A percentile compares a stretch with the other conserved stretches of the same genome.
These are phyloP conservation scores for Leptobrachium leishanense DNA, from an alignment of 2,113 vertebrate species.

Conservation along the genomic window DNA sequence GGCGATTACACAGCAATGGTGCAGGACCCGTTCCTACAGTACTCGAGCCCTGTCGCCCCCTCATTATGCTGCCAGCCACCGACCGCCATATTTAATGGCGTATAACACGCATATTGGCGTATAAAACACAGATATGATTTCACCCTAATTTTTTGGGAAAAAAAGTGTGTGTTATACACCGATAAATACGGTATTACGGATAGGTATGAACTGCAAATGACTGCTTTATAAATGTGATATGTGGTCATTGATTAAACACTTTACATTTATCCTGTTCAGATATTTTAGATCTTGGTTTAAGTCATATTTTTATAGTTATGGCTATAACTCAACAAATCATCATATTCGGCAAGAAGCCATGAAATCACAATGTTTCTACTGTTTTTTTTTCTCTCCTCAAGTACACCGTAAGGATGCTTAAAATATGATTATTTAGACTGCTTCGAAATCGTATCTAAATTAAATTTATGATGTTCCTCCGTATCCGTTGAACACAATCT, in stretches of 20 bases:
- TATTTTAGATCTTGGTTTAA: not conserved
- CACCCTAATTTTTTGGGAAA: too few species aligned
- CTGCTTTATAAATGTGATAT: not conserved
- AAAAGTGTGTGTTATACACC: too few species aligned
- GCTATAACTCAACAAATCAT: not conserved
- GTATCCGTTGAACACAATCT: constrained; percentile 8
- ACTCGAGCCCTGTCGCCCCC: too few species aligned
- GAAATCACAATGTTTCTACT: not conserved
- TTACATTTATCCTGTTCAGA: not conserved
- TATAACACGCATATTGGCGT: too few species aligned
- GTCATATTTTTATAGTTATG: not conserved
- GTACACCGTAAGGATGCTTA: not conserved
- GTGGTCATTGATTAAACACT: not conserved
- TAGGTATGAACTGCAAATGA: not conserved
- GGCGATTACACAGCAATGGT: too few species aligned
- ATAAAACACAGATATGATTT: too few species aligned
- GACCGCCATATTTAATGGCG: too few species aligned
- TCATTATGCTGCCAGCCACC: too few species aligned
- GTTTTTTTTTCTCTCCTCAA: constrained; percentile 1
- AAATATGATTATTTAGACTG: constrained; percentile 20
- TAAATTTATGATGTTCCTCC: constrained; percentile 29
- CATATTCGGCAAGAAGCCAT: constrained; percentile 2
- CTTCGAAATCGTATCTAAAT: not conserved
- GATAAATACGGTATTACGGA: not conserved
- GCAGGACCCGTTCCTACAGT: too few species aligned